Base-by-base conservation (phyloP, 1,140 invertebrate species). In the Hylaeus volcanicus region DNA sequence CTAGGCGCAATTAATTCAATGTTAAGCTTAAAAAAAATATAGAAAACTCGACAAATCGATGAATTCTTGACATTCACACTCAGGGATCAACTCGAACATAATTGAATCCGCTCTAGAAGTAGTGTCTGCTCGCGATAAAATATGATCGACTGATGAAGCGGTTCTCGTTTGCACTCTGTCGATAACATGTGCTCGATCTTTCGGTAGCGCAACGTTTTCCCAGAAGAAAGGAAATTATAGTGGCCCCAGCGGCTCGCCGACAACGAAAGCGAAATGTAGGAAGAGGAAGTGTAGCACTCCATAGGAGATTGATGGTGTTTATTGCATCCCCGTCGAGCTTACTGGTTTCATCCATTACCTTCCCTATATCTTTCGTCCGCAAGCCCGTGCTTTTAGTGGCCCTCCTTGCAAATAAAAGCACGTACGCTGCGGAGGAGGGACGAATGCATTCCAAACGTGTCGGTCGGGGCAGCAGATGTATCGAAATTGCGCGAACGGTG, bases 281-380 rank as follows among this genome's bases (percentile, higher is more conserved):
- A 88, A 78, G 70, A 83, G 80, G 72, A 88, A 87, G 82, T 76
- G 76, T 43, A 41, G 15, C 56, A 64, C 73, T 68, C 86, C 65
- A 79, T 81, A 68, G 88, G 88, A 89, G 84, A 88, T 86, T 81
- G 84, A 86, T 85, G 79, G 78, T 85, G 64, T 86, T 88, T 89
- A 86, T 87, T 88, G 84, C 73, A 51, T 78, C 78, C 89, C 85
- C 85, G 83, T 77, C 71, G 81, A 82, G 88, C 79, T 88, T 88
- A 90, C 85, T 15, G 64, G 58, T 86, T 88, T 90, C 84, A 65
- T 89, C 86, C 89, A 90, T 90, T 90, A 89, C 74, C 55, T 56
- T 64, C 63, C 43, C 82, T 74, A 63, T 66, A 75, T 69, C 63
- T 73, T 48, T 75, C 72, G 74, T 1, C 69, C 63, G 14, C 76